A percentile compares a stretch with the other conserved stretches of the same genome.
Evolutionary conservation across 2,797 vertebrate species (phyloP).

Genomic region (Silurus lanzhouensis): DNA sequence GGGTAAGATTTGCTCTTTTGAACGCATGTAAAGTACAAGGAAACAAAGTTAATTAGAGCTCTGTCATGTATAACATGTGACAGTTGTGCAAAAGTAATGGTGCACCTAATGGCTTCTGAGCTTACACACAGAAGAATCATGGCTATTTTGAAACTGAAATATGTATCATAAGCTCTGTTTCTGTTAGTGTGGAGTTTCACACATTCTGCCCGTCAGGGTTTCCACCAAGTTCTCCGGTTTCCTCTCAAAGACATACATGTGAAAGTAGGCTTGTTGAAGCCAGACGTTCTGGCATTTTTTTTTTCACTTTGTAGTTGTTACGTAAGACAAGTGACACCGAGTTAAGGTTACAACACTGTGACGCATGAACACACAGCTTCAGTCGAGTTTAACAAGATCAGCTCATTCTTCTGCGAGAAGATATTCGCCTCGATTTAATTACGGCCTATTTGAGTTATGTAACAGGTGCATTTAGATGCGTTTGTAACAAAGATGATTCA

Average conservation of each 20-base stretch:
- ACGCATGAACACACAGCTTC: not conserved
- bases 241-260: not conserved
- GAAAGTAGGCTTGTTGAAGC: not conserved
- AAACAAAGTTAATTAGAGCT: no score
- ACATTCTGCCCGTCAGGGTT: not conserved
- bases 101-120: not conserved
- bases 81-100: no score
- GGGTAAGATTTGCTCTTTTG: no score
- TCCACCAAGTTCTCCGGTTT: not conserved
- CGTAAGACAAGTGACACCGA: not conserved
- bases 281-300: not conserved
- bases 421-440: not conserved
- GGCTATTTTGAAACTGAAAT: not conserved
- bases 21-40: no score
- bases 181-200: not conserved
- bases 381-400: not conserved
- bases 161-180: not conserved
- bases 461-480: not conserved
- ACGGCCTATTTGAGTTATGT: not conserved
- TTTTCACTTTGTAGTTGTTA: not conserved
- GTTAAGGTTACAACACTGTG: not conserved
- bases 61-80: no score
- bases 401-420: not conserved
- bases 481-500: not conserved
- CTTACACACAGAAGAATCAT: not conserved